Base-by-base conservation (phyloP, 2,113 vertebrate genomes). In the Macaca mulatta region DNA sequence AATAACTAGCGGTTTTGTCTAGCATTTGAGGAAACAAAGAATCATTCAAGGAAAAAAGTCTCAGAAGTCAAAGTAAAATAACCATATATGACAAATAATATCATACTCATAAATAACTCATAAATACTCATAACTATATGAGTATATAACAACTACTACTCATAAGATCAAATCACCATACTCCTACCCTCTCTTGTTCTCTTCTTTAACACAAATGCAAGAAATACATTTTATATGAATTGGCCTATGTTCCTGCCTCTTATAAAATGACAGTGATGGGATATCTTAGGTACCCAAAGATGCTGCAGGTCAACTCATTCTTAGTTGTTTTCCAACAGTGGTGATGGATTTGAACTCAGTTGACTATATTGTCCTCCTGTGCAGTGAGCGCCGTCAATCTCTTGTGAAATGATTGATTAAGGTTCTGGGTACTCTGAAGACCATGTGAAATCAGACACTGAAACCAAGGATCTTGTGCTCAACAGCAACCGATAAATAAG, bases 41-140 rank as follows among this genome's bases (percentile, higher is more conserved):
- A 18, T 43, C 2, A 3, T 72, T 75, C 43, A 27, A 95, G 74
- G 45, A 14, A 59, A 64, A 59, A 57, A 95, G 69, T 55, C 35
- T 72, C 22, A n/a, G 30, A 94, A 80, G 25, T 89, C 55, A 70
- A 82, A 96, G 52, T 32, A 59, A 95, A 89, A 59, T 45, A 93
- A 89, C 12, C 32, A 20, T 55, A 55, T 20, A 55, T 55, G 52
- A 55, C 52, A 55, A 55, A 55, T 52, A 52, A 52, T 55, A 55
- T 55, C 52, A 55, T 55, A 55, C 52, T 55, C 52, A 20, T 20
- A 55, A 55, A 20, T 7, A 55, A 20, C 52, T 55, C 52, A 55
- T 55, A 55, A 55, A 55, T 55, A 55, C 52, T 55, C 52, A 20
- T 55, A 55, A 55, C 52, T 55, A 55, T 55, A 55, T 20, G 52